A percentile compares a stretch with the other conserved stretches of the same genome.
Conservation (phyloP, 2,113 vertebrate species). For the Paramormyrops kingsleyae region DNA sequence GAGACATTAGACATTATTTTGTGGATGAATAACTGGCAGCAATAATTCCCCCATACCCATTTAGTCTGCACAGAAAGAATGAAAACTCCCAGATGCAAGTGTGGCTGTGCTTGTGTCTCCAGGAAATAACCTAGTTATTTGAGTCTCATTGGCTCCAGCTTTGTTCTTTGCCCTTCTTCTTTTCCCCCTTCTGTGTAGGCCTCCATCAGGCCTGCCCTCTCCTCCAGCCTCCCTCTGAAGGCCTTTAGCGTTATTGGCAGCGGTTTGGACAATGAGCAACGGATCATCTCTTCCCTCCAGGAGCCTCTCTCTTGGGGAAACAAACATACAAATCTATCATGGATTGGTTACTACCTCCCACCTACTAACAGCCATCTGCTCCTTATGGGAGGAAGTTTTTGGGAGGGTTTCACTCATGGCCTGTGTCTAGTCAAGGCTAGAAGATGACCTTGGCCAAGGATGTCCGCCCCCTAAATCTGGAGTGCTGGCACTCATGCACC, state of each 20-base stretch:
- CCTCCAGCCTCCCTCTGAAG: neutral
- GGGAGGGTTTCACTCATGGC: slow-evolving; percentile 25
- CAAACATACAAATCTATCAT: neutral
- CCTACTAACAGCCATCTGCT: neutral
- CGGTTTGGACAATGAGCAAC: neutral
- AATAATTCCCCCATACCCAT: neutral
- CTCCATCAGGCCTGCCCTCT: neutral
- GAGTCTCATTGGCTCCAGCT: neutral
- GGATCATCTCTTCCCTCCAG: neutral
- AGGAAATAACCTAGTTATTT: neutral
- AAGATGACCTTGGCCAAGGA: neutral
- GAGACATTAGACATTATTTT: neutral
- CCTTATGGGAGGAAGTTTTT: neutral
- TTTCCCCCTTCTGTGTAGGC: neutral
- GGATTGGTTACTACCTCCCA: neutral
- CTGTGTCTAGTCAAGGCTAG: neutral
- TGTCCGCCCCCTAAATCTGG: neutral
- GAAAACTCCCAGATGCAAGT: neutral
- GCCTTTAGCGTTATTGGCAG: neutral
- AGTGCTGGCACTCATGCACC: neutral
- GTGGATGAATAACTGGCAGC: neutral
- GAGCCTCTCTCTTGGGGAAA: neutral
- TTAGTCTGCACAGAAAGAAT: neutral
- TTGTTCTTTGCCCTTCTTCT: neutral
- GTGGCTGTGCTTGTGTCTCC: neutral